Evolutionary conservation across 2,113 vertebrate species (phyloP), one percentile per base, ranked within the genome.

Genomic region (Vulpes vulpes): DNA sequence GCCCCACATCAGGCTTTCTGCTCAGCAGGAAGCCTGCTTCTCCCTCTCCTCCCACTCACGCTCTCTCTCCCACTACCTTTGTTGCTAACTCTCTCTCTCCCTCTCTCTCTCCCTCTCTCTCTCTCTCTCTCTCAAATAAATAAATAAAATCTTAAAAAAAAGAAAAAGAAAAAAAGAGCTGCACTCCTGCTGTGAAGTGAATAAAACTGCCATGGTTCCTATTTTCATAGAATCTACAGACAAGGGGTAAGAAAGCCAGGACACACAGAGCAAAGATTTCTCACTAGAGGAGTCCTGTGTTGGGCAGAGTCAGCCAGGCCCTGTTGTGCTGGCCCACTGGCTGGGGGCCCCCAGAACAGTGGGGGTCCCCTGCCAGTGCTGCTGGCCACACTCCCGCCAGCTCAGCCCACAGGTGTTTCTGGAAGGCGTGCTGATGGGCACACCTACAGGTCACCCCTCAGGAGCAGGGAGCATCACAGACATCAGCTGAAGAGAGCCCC

Each of bases 291-390:
- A 59, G 2, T 73, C 38, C 78, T 78, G 3, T 1, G 0, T 10
- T 11, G 51, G 69, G 65, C 35, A 11, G 23, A 59, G 30, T 12
- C 14, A 8, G 25, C 16, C 16, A 55, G 16, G 14, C 4, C 19
- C 35, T 8, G 55, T 8, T 71, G 9, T 71, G n/a, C 23, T 51
- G 23, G 35, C 35, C 23, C 89, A 8, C 15, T 0, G 65, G 15
- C 60, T 35, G 60, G 76, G 32, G 30, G 9, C 60, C 35, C 35
- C 35, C 35, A 38, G 65, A 32, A n/a, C n/a, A 38, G 30, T 35
- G 9, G 51, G 35, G 43, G 25, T 43, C 6, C 15, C 15, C 43
- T 4, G 57, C 49, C 9, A 1, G 19, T 0, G 1, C 51, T 22
- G 25, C 64, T 32, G n/a, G 2, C 60, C 38, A 6, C 64, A 43